Percentiles rank a stretch among this genome's conserved stretches.
These are phyloP conservation scores for Glossophaga mutica DNA, from an alignment of 2,797 vertebrate genomes.

Conservation along the genomic window DNA sequence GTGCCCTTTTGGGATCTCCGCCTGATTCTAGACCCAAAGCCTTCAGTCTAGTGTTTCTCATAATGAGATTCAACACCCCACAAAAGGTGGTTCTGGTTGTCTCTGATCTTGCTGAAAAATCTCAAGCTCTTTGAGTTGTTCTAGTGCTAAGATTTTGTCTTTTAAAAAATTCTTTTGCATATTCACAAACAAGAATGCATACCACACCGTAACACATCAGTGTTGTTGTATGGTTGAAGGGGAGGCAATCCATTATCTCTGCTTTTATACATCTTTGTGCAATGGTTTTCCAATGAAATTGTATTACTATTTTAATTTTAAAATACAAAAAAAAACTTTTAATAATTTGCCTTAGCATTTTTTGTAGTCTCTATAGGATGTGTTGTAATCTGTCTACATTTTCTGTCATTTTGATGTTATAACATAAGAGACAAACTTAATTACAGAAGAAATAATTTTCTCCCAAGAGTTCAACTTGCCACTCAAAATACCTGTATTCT, in stretches of 20 bases:
- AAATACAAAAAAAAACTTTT: background rate
- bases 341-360: background rate
- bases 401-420: background rate
- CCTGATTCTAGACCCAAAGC: background rate
- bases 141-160: background rate
- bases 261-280: background rate
- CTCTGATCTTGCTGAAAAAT: background rate
- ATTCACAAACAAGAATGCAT: background rate
- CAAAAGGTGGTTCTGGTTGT: background rate
- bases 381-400: background rate
- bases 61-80: background rate
- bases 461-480: background rate
- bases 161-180: background rate
- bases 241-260: background rate
- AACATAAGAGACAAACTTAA: background rate
- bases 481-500: conserved; percentile 4
- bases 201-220: background rate
- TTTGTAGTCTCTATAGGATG: background rate
- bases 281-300: background rate
- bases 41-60: background rate
- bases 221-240: background rate
- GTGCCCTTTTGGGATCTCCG: background rate
- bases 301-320: background rate
- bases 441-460: background rate
- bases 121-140: background rate